A percentile compares a stretch with the other conserved stretches of the same genome.
These are phyloP conservation scores for Isurus oxyrinchus DNA, from an alignment of 2,113 vertebrate genomes.

Conservation along the genomic window DNA sequence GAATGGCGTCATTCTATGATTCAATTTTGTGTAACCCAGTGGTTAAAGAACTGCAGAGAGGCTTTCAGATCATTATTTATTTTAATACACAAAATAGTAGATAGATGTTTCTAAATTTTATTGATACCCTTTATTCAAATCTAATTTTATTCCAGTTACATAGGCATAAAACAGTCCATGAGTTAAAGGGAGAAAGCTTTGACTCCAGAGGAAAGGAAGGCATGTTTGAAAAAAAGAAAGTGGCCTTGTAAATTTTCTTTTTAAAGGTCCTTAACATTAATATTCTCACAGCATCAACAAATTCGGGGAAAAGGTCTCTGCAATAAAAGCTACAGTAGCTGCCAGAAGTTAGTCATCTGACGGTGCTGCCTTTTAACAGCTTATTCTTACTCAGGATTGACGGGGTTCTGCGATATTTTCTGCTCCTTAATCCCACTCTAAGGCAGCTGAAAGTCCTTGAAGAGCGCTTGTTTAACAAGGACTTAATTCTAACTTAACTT, in stretches of 20 bases:
- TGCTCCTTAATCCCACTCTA: slow-evolving; percentile 31
- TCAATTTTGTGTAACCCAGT: background rate
- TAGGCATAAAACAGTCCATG: background rate
- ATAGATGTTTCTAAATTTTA: background rate
- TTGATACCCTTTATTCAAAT: background rate
- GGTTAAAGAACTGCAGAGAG: background rate
- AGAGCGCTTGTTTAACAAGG: slow-evolving; percentile 36
- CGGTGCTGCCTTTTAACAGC: slow-evolving; percentile 27
- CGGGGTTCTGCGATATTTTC: slow-evolving; percentile 3
- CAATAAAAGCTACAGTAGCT: slow-evolving; percentile 29
- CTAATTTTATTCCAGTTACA: background rate
- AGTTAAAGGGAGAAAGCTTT: background rate
- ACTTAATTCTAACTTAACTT: slow-evolving; percentile 36
- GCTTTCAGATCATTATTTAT: background rate
- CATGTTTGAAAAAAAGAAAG: background rate
- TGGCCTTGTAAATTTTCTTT: background rate
- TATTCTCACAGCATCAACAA: slow-evolving; percentile 29
- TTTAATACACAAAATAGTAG: background rate
- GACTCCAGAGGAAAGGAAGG: background rate
- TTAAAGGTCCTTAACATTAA: slow-evolving; percentile 1
- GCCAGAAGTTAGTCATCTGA: slow-evolving; percentile 22
- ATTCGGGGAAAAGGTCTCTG: slow-evolving; percentile 2
- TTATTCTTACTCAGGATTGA: slow-evolving; percentile 19
- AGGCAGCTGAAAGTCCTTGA: slow-evolving; percentile 31
- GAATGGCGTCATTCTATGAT: background rate